A percentile compares a stretch with the other conserved stretches of the same genome.
These are phyloP conservation scores for Leucophora obtusa DNA, from an alignment of 2,888 invertebrate genomes.

Conservation along the genomic window DNA sequence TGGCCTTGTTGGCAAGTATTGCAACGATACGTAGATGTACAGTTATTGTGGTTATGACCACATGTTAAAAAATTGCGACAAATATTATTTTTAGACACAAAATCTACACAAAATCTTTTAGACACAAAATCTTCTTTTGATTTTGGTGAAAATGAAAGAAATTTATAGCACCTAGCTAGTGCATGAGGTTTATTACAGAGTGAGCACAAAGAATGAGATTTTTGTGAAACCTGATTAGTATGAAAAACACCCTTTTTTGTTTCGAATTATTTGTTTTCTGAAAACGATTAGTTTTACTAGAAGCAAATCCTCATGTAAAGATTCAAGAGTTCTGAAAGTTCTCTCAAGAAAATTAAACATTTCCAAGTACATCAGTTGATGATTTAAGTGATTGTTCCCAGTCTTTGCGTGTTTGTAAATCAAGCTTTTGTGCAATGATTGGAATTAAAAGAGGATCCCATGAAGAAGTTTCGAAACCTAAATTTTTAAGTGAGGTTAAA, in stretches of 20 bases:
- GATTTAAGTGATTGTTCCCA: background rate
- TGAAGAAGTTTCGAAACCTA: too few species aligned
- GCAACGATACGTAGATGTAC: background rate
- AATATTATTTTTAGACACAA: too few species aligned
- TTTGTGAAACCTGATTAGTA: background rate
- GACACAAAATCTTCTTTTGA: background rate
- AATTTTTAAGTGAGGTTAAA: background rate
- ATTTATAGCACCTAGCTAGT: background rate
- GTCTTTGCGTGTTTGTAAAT: background rate
- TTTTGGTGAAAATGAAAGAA: background rate
- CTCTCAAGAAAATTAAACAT: conserved; percentile 22
- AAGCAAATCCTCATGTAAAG: background rate
- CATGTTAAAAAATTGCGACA: conserved; percentile 6
- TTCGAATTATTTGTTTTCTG: background rate
- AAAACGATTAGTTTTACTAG: background rate
- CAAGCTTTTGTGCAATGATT: background rate
- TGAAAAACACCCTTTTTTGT: background rate
- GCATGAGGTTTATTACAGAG: conserved; percentile 14
- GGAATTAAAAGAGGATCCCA: conserved; percentile 2
- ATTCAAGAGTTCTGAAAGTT: conserved; percentile 17
- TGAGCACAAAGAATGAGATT: background rate
- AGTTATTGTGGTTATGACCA: conserved; percentile 23
- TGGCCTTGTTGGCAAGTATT: too few species aligned
- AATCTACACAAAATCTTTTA: too few species aligned
- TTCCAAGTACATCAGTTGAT: conserved; percentile 4